A percentile compares a stretch with the other conserved stretches of the same genome.
Conservation (phyloP, 2,113 vertebrate species). For the Columba livia region DNA sequence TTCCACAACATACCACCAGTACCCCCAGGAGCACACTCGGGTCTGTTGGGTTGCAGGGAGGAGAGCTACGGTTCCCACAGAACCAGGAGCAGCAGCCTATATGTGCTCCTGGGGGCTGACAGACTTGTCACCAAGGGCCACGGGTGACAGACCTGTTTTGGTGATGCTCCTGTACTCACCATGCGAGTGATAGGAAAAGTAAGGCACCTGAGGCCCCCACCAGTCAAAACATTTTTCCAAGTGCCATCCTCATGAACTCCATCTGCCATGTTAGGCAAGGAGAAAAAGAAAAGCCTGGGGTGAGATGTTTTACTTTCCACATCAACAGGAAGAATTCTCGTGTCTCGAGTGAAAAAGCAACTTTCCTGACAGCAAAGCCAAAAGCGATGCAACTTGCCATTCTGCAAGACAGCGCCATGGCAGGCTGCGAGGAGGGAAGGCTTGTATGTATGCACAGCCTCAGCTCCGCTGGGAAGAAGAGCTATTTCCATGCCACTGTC, state of each 20-base stretch:
- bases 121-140: not conserved
- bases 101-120: not conserved
- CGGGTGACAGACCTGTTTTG: not conserved
- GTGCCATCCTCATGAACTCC: not conserved
- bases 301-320: not conserved
- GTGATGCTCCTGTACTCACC: accelerated
- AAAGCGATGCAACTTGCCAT: not conserved
- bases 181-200: not conserved
- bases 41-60: accelerated
- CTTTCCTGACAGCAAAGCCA: not conserved
- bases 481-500: not conserved
- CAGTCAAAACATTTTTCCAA: not conserved
- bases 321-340: not conserved
- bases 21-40: accelerated
- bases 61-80: not conserved
- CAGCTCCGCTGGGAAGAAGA: not conserved
- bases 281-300: not conserved
- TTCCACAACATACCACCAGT: not conserved
- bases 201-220: not conserved
- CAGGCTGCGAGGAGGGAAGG: not conserved
- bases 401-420: not conserved
- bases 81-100: accelerated
- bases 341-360: not conserved
- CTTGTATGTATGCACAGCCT: accelerated
- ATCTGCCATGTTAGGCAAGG: not conserved